phyloP scores from a whole-genome alignment of 2,797 vertebrate genomes.

The Fundulus diaphanus region DNA sequence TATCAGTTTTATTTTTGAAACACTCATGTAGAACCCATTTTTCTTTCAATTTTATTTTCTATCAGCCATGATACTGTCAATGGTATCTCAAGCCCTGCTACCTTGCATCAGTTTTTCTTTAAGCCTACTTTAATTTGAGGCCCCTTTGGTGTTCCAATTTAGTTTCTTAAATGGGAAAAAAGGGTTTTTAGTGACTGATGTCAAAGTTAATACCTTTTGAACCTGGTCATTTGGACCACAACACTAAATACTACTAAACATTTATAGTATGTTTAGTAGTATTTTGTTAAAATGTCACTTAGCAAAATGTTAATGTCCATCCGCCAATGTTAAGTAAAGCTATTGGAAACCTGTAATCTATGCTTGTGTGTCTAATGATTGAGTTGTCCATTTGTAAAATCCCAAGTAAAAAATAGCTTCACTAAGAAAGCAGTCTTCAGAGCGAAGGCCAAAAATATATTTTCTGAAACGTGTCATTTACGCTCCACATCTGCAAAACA shows the following conservation, averaged over 20 bases:
- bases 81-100: slow-evolving; percentile 2
- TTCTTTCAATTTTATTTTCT: slow-evolving; percentile 16
- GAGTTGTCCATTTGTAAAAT: background rate
- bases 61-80: slow-evolving; percentile 17
- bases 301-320: background rate
- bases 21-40: slow-evolving; percentile 5
- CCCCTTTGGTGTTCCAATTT: no score
- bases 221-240: background rate
- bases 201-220: background rate
- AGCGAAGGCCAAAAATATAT: background rate
- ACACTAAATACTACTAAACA: no score
- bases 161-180: no score
- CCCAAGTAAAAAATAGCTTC: background rate
- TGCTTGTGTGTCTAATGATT: background rate
- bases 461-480: background rate
- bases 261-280: background rate
- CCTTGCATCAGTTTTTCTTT: slow-evolving; percentile 35
- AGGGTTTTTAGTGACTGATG: no score
- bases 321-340: background rate
- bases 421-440: background rate
- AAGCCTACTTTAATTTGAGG: background rate
- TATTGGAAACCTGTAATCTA: background rate
- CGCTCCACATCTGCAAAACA: background rate
- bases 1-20: background rate
- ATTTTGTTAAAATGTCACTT: background rate